These are phyloP conservation scores for Dynastes tityus DNA, from an alignment of 2,888 invertebrate genomes.

Conservation along the genomic window DNA sequence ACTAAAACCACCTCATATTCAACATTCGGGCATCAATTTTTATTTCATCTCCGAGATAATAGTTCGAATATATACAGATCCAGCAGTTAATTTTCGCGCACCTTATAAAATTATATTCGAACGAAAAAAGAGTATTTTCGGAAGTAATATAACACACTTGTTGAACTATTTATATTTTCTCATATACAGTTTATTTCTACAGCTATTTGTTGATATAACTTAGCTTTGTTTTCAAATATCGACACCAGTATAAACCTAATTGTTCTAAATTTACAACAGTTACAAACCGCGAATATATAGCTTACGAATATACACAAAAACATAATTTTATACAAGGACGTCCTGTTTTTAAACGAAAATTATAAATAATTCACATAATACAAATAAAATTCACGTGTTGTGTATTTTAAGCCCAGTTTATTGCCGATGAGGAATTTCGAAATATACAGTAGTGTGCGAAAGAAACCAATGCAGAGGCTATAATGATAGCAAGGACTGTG, in stretches of 20 bases:
- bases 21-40: background rate
- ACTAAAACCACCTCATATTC: background rate
- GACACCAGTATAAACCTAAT: background rate
- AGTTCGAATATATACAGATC: background rate
- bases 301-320: background rate
- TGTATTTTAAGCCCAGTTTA: background rate
- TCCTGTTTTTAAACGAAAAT: conserved; percentile 28
- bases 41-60: background rate
- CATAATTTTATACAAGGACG: conserved; percentile 27
- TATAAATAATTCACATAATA: conserved; percentile 26
- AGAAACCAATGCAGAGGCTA: background rate
- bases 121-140: background rate
- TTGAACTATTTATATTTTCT: conserved; percentile 7
- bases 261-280: conserved; percentile 13
- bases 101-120: conserved; percentile 1
- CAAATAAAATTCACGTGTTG: conserved; percentile 19
- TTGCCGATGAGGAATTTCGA: background rate
- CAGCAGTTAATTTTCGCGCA: background rate
- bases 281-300: background rate
- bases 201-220: background rate
- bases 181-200: conserved; percentile 8
- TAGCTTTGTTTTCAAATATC: conserved; percentile 17
- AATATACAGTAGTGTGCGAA: background rate
- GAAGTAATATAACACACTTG: background rate
- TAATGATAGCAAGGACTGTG: no score